Percentiles rank a stretch among this genome's conserved stretches.
Conservation (phyloP, 2,797 vertebrate genomes). For the Gastrophryne carolinensis region DNA sequence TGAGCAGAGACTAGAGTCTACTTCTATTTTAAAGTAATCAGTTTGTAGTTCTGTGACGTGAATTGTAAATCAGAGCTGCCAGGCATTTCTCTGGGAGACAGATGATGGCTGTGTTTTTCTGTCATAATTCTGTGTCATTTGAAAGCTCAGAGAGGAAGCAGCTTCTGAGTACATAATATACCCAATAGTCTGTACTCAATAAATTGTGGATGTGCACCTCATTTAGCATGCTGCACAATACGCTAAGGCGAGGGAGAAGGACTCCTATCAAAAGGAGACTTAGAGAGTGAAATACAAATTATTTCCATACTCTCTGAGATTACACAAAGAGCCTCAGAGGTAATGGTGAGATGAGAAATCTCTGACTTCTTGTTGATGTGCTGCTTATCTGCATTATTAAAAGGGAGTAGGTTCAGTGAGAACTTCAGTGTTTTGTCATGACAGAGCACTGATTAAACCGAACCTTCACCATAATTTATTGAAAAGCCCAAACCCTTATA, state of each 20-base stretch:
- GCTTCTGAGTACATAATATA: constrained; percentile 23
- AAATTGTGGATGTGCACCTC: background rate
- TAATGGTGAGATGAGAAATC: background rate
- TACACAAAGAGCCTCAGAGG: background rate
- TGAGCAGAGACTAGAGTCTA: background rate
- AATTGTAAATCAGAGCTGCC: constrained; percentile 30
- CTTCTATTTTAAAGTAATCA: constrained; percentile 15
- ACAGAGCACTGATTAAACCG: no score
- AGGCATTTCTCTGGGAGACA: background rate
- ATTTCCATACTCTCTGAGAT: background rate
- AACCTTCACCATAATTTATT: no score
- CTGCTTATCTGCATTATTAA: background rate
- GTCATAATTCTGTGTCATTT: background rate
- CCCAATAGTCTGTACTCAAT: background rate
- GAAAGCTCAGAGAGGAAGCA: background rate
- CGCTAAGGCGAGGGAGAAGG: background rate
- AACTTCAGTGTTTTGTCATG: background rate
- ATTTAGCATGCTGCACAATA: constrained; percentile 23
- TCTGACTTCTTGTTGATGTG: background rate
- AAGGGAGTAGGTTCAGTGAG: background rate
- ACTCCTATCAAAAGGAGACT: background rate
- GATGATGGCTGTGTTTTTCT: constrained; percentile 4
- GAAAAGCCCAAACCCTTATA: no score
- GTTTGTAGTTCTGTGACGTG: constrained; percentile 21
- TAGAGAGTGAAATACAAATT: constrained; percentile 4